Percentiles rank a stretch among this genome's conserved stretches.
These are phyloP conservation scores for Sciaenops ocellatus DNA, from an alignment of 2,797 vertebrate genomes.

Conservation along the genomic window DNA sequence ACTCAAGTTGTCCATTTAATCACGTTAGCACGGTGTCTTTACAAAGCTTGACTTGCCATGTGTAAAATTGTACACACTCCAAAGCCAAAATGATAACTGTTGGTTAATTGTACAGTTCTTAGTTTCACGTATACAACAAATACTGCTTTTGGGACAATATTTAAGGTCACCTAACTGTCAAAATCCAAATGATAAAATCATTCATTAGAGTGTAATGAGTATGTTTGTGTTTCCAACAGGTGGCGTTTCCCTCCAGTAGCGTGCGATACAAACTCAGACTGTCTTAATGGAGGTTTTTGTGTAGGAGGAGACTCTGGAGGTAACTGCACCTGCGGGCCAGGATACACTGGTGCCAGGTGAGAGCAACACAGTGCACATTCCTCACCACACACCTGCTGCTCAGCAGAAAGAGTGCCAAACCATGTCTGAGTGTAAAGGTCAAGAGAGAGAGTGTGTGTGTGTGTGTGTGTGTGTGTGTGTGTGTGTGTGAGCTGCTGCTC, in stretches of 20 bases:
- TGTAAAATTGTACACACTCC: background rate
- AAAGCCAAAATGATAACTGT: background rate
- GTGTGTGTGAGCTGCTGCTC: conserved; percentile 15
- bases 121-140: background rate
- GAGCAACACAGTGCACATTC: conserved; percentile 35
- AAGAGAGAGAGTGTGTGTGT: background rate
- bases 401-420: conserved; percentile 25
- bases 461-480: conserved; percentile 5
- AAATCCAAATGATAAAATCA: background rate
- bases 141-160: background rate
- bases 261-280: conserved; percentile 87
- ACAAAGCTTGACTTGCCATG: too few species aligned
- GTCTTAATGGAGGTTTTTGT: conserved; percentile 88
- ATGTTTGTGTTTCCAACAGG: conserved; percentile 75
- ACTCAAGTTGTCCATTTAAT: too few species aligned
- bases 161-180: background rate
- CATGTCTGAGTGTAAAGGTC: conserved; percentile 23
- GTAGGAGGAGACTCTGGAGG: conserved; percentile 83
- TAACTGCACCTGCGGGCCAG: conserved; percentile 93
- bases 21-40: too few species aligned
- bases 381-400: conserved; percentile 11
- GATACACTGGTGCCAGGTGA: conserved; percentile 90
- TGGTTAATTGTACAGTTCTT: background rate
- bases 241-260: conserved; percentile 87
- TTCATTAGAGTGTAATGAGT: background rate